Evolutionary conservation across 2,113 vertebrate species (phyloP), one percentile per base, ranked within the genome.

Genomic region (Heterotis niloticus): DNA sequence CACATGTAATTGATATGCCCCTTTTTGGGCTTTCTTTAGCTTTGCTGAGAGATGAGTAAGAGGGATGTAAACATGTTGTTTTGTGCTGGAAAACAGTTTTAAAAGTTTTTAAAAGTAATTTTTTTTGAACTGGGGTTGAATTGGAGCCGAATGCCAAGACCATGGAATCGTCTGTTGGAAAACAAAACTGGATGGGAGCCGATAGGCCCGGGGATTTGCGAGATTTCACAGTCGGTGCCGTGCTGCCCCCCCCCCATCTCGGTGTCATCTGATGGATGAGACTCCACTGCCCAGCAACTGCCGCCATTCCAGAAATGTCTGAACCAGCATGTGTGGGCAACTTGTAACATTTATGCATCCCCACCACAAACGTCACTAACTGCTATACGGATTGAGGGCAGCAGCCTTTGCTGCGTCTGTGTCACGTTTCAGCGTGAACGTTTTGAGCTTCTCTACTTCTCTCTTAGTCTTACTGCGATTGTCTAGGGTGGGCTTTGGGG

Each of bases 1-100:
- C 66, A 56, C 66, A 34, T 78, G 64, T 57, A 76, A 65, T 17
- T 71, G 76, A 66, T 75, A 26, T 34, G n/a, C 5, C 78, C 73
- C 79, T 64, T 81, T 77, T 78, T 73, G 28, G 64, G 70, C 83
- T 76, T 20, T 64, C 76, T 72, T 83, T 78, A 64, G 57, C 73
- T 51, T 78, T 79, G 76, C 56, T 60, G 81, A 87, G 83, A 82
- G 87, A 88, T 88, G 85, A 81, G 83, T 79, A 84, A 66, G 79
- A 81, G 87, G 79, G 78, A 84, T 90, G 86, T 87, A 89, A 87
- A 90, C 88, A 89, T 26, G 28, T 62, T 62, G 79, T 51, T 85
- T 68, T 66, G 23, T 65, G 70, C 65, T 78, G 68, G 28, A 85
- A 52, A 72, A 84, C 81, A 78, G 34, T 44, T 44, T 44, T 77